phyloP scores from a whole-genome alignment of 2,888 invertebrate species.

The Mesopsocus fuscifrons region DNA sequence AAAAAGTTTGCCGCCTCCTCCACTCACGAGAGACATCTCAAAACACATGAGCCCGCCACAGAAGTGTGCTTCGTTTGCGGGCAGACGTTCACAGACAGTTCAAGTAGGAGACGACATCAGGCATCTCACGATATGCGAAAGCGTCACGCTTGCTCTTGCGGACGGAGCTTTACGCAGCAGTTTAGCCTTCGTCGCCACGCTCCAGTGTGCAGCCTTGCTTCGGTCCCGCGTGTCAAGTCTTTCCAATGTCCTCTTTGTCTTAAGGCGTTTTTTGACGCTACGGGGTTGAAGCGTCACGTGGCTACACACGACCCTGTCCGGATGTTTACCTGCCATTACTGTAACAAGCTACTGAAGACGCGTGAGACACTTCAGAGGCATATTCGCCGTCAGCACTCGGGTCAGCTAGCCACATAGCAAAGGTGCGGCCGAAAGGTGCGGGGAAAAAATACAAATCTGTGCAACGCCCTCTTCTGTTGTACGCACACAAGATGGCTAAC shows the following conservation, averaged over 20 bases:
- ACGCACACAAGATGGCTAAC: too few species aligned
- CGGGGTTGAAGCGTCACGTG: not conserved
- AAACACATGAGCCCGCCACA: not conserved
- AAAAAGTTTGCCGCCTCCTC: not conserved
- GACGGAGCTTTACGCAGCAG: not conserved
- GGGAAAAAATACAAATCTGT: too few species aligned
- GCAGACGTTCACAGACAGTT: not conserved
- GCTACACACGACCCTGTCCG: not conserved
- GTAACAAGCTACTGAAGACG: not conserved
- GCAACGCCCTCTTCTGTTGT: too few species aligned
- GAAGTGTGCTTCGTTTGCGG: not conserved
- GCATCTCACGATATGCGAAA: not conserved
- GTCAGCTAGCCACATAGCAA: not conserved
- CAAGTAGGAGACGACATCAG: conserved; percentile 1
- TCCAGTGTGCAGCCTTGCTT: not conserved
- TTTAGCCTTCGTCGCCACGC: not conserved
- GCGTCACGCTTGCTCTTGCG: not conserved
- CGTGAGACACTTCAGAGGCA: not conserved
- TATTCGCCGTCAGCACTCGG: not conserved
- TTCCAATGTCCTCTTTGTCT: not conserved
- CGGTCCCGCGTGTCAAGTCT: not conserved
- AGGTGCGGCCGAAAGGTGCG: not conserved
- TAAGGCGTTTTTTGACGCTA: not conserved
- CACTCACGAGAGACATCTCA: not conserved
- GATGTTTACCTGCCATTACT: not conserved